Evolutionary conservation across 1,140 invertebrate species (phyloP).

Genomic region (Helicoverpa zea): DNA sequence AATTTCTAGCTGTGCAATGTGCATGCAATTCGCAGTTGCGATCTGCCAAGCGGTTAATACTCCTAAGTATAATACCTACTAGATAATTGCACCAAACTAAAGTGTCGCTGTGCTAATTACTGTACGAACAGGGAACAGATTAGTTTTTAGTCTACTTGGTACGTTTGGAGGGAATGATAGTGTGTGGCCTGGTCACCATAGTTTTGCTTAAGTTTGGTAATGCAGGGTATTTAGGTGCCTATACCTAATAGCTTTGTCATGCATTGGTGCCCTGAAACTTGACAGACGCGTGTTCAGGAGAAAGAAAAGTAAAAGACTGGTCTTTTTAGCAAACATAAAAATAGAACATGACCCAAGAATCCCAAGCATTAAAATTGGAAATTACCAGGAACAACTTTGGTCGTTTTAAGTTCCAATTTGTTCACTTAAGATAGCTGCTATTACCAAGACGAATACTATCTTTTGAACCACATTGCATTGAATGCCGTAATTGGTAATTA

Average conservation of each 20-base stretch:
- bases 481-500: conserved; percentile 18
- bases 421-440: background rate
- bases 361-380: background rate
- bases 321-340: too few species aligned
- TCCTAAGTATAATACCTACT: conserved; percentile 14
- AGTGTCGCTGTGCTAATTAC: background rate
- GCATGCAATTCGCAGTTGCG: conserved; percentile 34
- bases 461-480: conserved; percentile 4
- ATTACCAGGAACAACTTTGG: background rate
- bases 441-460: background rate
- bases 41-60: conserved; percentile 23
- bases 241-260: too few species aligned
- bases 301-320: too few species aligned
- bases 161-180: background rate
- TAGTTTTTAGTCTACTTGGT: background rate
- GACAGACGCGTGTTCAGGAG: too few species aligned
- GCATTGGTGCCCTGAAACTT: too few species aligned
- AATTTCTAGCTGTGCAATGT: conserved; percentile 1
- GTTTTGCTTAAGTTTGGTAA: too few species aligned
- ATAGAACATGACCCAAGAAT: too few species aligned
- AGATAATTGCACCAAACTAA: conserved; percentile 21
- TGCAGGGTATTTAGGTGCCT: too few species aligned
- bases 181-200: too few species aligned
- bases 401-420: background rate
- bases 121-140: background rate